Conservation (phyloP, 2,797 vertebrate species). For the Sciurus vulgaris region DNA sequence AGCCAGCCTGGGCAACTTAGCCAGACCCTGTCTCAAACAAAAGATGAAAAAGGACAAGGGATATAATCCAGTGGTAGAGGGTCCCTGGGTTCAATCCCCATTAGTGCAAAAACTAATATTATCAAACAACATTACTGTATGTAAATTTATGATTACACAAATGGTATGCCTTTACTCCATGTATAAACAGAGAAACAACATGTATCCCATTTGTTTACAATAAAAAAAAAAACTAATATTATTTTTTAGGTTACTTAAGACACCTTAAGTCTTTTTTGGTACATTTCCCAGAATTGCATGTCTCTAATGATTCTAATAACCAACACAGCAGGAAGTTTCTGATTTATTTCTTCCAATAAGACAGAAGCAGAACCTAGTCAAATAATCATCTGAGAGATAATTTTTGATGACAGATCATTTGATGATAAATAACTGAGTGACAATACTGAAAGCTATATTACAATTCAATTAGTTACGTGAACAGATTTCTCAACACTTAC, state of each 20-base stretch:
- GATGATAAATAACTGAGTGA: background rate
- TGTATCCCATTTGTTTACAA: too few relatives aligned
- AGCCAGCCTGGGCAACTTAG: too few relatives aligned
- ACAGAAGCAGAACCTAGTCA: constrained; percentile 32
- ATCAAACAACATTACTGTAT: too few relatives aligned
- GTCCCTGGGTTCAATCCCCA: too few relatives aligned
- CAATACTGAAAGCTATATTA: background rate
- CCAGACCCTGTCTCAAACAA: too few relatives aligned
- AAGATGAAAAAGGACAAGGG: too few relatives aligned
- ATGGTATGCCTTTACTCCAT: too few relatives aligned
- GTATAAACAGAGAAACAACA: too few relatives aligned
- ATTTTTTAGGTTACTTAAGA: background rate
- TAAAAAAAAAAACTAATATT: too few relatives aligned
- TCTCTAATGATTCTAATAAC: background rate
- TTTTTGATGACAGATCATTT: background rate
- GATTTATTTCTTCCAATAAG: constrained; percentile 46
- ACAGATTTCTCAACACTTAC: background rate
- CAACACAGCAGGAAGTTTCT: background rate
- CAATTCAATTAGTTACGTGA: constrained; percentile 1
- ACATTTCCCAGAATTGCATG: background rate
- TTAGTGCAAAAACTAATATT: too few relatives aligned
- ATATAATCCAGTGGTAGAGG: too few relatives aligned
- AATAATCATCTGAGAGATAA: background rate
- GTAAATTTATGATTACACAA: too few relatives aligned
- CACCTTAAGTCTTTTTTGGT: background rate